Conservation (phyloP, 2,113 vertebrate species). For the Okapia johnstoni region DNA sequence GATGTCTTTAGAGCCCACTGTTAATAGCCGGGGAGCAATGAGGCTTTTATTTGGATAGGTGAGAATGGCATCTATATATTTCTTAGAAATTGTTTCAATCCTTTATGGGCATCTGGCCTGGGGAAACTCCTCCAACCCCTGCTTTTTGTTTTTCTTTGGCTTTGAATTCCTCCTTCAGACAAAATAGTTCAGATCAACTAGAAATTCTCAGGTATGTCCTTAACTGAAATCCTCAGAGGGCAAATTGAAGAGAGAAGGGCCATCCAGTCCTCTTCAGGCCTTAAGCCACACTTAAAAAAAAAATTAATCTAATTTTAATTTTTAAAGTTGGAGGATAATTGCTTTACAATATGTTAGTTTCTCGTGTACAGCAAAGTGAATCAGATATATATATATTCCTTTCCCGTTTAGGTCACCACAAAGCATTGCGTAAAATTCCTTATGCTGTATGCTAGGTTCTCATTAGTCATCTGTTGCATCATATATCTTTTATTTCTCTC, state of each 20-base stretch:
- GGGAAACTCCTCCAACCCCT: background rate
- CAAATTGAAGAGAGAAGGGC: background rate
- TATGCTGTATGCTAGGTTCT: background rate
- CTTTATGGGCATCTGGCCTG: background rate
- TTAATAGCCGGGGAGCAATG: background rate
- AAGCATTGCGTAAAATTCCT: background rate
- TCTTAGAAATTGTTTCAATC: background rate
- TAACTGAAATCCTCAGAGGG: background rate
- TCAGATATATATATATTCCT: background rate
- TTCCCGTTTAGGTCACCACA: background rate
- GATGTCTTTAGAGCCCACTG: background rate
- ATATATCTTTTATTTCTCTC: background rate
- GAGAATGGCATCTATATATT: conserved; percentile 7
- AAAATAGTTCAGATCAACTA: background rate
- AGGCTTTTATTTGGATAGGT: background rate
- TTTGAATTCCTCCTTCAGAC: background rate
- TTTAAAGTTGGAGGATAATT: background rate
- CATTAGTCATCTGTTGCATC: background rate
- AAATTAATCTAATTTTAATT: background rate
- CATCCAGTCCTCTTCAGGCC: background rate
- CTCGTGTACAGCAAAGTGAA: background rate
- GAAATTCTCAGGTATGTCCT: background rate
- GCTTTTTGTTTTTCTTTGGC: background rate
- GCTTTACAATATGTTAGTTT: background rate
- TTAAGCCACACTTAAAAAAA: background rate